These are phyloP conservation scores for Rhinichthys osculus DNA, from an alignment of 2,797 vertebrate species.

Conservation along the genomic window DNA sequence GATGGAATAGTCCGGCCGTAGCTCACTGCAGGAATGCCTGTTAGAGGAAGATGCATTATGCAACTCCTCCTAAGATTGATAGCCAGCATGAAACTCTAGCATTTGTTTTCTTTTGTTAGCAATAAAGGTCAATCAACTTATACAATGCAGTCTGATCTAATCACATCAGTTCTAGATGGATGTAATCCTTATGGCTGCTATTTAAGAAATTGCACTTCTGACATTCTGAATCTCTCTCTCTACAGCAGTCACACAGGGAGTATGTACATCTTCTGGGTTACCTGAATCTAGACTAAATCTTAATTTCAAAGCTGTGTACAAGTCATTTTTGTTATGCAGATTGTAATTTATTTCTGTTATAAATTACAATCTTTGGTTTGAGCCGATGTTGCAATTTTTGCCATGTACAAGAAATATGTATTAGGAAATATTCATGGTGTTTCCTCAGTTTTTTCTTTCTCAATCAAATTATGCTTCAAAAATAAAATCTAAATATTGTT, in stretches of 20 bases:
- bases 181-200: not conserved
- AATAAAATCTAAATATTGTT: not conserved
- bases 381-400: not conserved
- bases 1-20: conserved; percentile 37
- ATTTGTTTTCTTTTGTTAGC: conserved; percentile 53
- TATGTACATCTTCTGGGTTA: not conserved
- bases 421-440: not conserved
- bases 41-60: conserved; percentile 59
- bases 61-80: conserved; percentile 41
- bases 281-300: conserved; percentile 7
- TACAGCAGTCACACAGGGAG: conserved; percentile 6
- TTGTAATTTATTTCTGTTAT: no score
- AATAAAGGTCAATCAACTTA: conserved; percentile 56
- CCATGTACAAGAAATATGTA: not conserved
- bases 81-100: conserved; percentile 14
- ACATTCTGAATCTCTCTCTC: not conserved
- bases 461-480: not conserved
- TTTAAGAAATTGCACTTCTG: conserved; percentile 6
- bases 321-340: not conserved
- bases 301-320: not conserved
- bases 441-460: not conserved
- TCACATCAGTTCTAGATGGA: conserved; percentile 15
- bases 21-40: conserved; percentile 53
- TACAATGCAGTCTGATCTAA: not conserved
- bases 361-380: not conserved